Conservation (phyloP, 2,888 invertebrate species). For the Ormyrus thymus region DNA sequence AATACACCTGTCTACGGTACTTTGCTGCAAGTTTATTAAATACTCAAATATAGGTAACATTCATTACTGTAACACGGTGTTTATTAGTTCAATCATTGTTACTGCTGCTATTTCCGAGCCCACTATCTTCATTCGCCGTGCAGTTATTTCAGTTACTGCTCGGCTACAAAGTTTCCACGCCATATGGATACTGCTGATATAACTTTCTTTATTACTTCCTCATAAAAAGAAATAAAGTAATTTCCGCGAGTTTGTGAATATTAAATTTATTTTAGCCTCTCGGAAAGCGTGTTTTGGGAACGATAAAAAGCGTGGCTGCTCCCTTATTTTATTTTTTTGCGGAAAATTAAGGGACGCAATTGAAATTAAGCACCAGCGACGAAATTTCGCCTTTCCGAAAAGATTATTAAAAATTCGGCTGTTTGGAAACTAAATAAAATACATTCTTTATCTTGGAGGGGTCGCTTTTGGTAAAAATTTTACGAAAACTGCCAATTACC, state of each 20-base stretch:
- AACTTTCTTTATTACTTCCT: slow-evolving; percentile 43
- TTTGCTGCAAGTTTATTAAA: slow-evolving; percentile 4
- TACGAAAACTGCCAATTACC: no score
- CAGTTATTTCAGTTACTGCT: slow-evolving; percentile 13
- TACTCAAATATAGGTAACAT: background rate
- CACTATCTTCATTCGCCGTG: slow-evolving; percentile 16
- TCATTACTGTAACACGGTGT: slow-evolving; percentile 4
- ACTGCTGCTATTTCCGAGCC: slow-evolving; percentile 5
- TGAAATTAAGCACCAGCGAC: no score
- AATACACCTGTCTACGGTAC: background rate
- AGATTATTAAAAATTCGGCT: no score
- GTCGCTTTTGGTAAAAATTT: no score
- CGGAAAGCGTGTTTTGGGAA: background rate
- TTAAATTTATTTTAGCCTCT: slow-evolving; percentile 32
- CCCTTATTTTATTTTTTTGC: no score
- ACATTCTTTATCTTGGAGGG: no score
- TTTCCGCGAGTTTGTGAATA: slow-evolving; percentile 25
- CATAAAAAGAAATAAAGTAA: slow-evolving; percentile 44
- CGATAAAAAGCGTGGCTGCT: background rate
- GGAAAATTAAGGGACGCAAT: no score
- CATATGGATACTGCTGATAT: slow-evolving; percentile 17
- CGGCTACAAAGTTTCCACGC: slow-evolving; percentile 8
- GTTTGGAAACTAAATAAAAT: no score
- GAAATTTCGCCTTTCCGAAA: no score
- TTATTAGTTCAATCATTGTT: slow-evolving; percentile 29